phyloP scores from a whole-genome alignment of 2,797 vertebrate species.

The Sciaenops ocellatus region DNA sequence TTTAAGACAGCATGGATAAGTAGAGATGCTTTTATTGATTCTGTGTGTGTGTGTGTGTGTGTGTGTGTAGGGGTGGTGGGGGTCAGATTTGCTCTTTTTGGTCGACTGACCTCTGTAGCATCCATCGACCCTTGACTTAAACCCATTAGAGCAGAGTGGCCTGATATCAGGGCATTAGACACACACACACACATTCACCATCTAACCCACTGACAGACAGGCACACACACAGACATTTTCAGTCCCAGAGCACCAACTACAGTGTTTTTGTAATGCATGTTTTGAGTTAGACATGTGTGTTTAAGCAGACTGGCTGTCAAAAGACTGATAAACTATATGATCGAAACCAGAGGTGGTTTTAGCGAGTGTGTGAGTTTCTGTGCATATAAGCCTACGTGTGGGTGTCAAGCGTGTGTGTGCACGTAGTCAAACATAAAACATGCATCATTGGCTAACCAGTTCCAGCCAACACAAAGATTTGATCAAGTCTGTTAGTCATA shows the following conservation, averaged over 20 bases:
- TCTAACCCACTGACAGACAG: slow-evolving; percentile 7
- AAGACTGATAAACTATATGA: slow-evolving; percentile 60
- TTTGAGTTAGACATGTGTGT: slow-evolving; percentile 58
- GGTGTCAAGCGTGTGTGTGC: slow-evolving; percentile 36
- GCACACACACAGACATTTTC: slow-evolving; percentile 25
- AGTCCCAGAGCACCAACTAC: slow-evolving; percentile 31
- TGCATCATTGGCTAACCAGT: slow-evolving; percentile 44
- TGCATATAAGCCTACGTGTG: slow-evolving; percentile 15
- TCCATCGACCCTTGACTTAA: slow-evolving; percentile 79
- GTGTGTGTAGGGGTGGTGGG: slow-evolving; percentile 14
- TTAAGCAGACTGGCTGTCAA: slow-evolving; percentile 70
- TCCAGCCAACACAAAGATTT: slow-evolving; percentile 66
- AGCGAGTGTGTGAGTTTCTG: slow-evolving; percentile 16
- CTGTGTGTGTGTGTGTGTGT: background rate
- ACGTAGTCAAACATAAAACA: slow-evolving; percentile 62
- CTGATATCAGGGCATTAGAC: slow-evolving; percentile 53
- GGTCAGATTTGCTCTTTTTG: slow-evolving; percentile 70
- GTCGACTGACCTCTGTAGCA: slow-evolving; percentile 65
- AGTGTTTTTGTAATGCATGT: slow-evolving; percentile 66
- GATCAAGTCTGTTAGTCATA: slow-evolving; percentile 58
- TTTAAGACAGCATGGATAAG: slow-evolving; percentile 17
- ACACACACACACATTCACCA: slow-evolving; percentile 18
- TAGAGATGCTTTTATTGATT: slow-evolving; percentile 41
- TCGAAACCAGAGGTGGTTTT: slow-evolving; percentile 52
- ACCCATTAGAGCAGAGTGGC: slow-evolving; percentile 78